These are phyloP conservation scores for Rattus rattus DNA, from an alignment of 2,113 vertebrate genomes.

Conservation along the genomic window DNA sequence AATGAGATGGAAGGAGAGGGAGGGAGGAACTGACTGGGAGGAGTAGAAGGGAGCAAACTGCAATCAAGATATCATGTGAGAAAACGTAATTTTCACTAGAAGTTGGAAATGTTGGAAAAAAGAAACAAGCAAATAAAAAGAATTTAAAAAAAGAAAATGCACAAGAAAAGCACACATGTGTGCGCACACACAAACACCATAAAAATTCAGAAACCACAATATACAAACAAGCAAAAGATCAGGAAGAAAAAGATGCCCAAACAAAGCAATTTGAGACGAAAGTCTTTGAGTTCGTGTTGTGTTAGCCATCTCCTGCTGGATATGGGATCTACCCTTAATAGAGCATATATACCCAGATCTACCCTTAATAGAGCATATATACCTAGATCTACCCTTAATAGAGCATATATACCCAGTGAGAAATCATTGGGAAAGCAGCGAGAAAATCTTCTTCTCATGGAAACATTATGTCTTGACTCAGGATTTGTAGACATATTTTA, in stretches of 20 bases:
- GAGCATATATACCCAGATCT: not conserved
- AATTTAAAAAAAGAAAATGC: not conserved
- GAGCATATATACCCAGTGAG: not conserved
- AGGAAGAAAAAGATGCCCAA: not conserved
- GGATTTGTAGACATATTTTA: not conserved
- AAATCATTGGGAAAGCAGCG: not conserved
- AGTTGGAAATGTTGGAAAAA: not conserved
- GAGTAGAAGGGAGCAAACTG: not conserved
- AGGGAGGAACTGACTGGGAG: not conserved
- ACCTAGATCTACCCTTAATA: not conserved
- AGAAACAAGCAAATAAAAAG: not conserved
- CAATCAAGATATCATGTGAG: not conserved
- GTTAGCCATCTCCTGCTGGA: not conserved
- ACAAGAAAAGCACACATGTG: not conserved
- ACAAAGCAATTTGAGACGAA: not conserved
- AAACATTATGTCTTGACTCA: not conserved
- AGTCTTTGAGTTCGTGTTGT: not conserved
- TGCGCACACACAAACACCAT: not conserved
- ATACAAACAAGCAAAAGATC: not conserved
- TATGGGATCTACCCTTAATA: not conserved
- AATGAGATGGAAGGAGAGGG: not conserved
- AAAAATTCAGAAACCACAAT: not conserved
- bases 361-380: not conserved
- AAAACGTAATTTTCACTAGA: not conserved
- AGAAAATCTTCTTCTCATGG: conserved; percentile 34